Percentiles rank a stretch among this genome's conserved stretches.
Conservation (phyloP, 1,140 invertebrate genomes). For the Plectus sambesii region DNA sequence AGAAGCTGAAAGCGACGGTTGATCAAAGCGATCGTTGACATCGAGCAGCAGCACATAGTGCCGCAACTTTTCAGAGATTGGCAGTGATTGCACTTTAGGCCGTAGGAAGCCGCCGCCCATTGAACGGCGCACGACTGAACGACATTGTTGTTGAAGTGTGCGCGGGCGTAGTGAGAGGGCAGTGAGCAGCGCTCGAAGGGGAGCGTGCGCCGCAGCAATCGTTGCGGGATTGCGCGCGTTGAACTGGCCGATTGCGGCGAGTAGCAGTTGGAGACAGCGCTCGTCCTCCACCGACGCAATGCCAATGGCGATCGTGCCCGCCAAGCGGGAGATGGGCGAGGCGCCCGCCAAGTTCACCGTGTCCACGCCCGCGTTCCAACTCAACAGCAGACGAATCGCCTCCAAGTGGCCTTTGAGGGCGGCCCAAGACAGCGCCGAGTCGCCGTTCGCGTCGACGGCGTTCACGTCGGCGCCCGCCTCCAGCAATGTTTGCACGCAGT, state of each 20-base stretch:
- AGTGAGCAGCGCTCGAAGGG: no score
- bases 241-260: constrained; percentile 42
- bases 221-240: no score
- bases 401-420: constrained; percentile 46
- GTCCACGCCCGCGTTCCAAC: constrained; percentile 45
- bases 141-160: no score
- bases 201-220: no score
- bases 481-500: constrained; percentile 48
- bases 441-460: constrained; percentile 48
- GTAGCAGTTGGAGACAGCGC: constrained; percentile 39
- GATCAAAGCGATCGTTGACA: no score
- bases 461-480: constrained; percentile 48
- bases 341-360: constrained; percentile 41
- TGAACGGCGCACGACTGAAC: no score
- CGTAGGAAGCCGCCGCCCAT: no score
- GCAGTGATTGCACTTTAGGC: no score
- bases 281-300: constrained; percentile 39
- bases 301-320: constrained; percentile 35
- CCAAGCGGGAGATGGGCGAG: constrained; percentile 35
- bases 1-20: no score
- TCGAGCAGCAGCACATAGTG: no score
- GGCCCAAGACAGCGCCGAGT: constrained; percentile 42
- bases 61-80: no score
- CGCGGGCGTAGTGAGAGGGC: no score
- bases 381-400: constrained; percentile 44